Base-by-base conservation (phyloP, 2,113 vertebrate species). In the Regulus satrapa region DNA sequence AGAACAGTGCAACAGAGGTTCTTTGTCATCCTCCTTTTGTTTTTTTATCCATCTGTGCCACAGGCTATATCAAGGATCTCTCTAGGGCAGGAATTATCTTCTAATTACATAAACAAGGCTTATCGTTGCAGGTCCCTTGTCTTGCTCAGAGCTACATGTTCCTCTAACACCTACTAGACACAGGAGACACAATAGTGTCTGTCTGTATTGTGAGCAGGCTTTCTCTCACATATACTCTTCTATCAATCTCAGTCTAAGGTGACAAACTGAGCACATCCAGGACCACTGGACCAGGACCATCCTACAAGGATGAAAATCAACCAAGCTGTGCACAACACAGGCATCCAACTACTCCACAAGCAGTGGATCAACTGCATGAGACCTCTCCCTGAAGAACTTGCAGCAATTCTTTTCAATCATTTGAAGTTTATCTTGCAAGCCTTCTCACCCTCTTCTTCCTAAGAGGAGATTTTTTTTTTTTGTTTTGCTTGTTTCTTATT, bases 401-500 rank as follows among this genome's bases (percentile, higher is more conserved):
- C 6, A 5, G 13, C 43, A 0, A 2, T 31, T 85, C 17, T 55
- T 83, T 52, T 29, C 3, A 6, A 7, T 10, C 31, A 56, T 0
- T 36, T 28, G 52, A 82, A 83, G 75, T 40, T 23, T 69, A 41
- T 20, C 25, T 61, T 40, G 20, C 15, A 46, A 58, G 41, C 26
- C 18, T 16, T 85, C 72, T 69, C 13, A n/a, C 18, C 9, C 18
- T 31, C 19, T 59, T 85, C 34, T 48, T 85, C 43, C 49, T 49
- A 38, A 62, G 10, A 62, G 14, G 10, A 82, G 18, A 61, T 10
- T 55, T 76, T 52, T 8, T 63, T 91, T 73, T n/a, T 58, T 40
- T 40, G 5, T 71, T 91, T 62, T 24, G 34, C 9, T 19, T 79
- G 7, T 4, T 66, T 34, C 64, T 77, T 34, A 55, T 71, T 75